Percentiles rank a stretch among this genome's conserved stretches.
These are phyloP conservation scores for Danio tinwini DNA, from an alignment of 2,797 vertebrate genomes.

Conservation along the genomic window DNA sequence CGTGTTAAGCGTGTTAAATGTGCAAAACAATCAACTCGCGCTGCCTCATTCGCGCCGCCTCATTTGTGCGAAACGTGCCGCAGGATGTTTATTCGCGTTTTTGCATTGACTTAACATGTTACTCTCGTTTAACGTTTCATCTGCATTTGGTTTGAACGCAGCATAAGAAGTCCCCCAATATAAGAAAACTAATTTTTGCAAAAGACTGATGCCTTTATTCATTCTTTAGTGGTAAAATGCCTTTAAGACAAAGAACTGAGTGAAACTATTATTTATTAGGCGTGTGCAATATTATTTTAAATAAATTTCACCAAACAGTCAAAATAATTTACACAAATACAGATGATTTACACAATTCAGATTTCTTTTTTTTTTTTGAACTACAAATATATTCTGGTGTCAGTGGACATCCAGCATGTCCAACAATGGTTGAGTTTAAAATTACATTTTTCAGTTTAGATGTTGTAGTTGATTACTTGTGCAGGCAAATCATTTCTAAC, in stretches of 20 bases:
- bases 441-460: neutral
- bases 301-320: neutral
- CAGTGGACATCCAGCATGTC: conserved; percentile 18
- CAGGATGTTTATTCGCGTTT: too few relatives aligned
- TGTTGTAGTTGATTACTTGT: conserved; percentile 43
- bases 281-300: conserved; percentile 1
- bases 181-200: neutral
- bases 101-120: too few relatives aligned
- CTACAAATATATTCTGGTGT: conserved; percentile 13
- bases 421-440: neutral
- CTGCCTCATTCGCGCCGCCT: too few relatives aligned
- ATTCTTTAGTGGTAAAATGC: neutral
- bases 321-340: too few relatives aligned
- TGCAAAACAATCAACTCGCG: too few relatives aligned
- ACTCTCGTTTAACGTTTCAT: too few relatives aligned
- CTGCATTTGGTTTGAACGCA: too few relatives aligned
- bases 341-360: too few relatives aligned
- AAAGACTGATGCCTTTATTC: neutral
- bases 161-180: neutral
- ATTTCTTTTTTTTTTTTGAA: neutral
- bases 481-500: conserved; percentile 20
- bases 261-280: conserved; percentile 5
- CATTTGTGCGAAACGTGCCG: too few relatives aligned
- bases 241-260: neutral
- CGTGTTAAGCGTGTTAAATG: too few relatives aligned